phyloP scores from a whole-genome alignment of 2,797 vertebrate genomes.

The Orientallactaga sibirica region DNA sequence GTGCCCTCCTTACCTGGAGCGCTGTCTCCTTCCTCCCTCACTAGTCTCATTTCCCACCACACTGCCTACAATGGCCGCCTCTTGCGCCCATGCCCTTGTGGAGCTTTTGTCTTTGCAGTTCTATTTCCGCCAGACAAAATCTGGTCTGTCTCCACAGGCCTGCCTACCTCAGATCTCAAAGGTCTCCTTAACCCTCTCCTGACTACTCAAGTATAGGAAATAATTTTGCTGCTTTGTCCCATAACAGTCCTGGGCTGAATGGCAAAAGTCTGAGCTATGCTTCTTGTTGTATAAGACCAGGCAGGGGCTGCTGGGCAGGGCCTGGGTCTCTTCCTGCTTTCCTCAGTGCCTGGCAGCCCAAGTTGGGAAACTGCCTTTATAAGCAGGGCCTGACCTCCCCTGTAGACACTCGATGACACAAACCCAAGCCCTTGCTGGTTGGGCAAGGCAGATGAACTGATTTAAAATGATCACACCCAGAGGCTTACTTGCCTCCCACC shows the following conservation, averaged over 20 bases:
- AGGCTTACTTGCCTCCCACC: neutral
- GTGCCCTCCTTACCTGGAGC: neutral
- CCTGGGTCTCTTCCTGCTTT: neutral
- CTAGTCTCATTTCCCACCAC: neutral
- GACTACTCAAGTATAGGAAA: neutral
- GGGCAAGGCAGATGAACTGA: neutral
- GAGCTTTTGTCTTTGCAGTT: neutral
- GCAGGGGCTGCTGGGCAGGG: neutral
- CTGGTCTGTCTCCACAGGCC: neutral
- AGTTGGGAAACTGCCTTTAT: neutral
- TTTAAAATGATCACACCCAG: neutral
- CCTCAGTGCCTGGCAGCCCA: neutral
- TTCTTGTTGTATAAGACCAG: fast-evolving
- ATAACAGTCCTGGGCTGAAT: fast-evolving
- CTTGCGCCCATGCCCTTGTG: fast-evolving
- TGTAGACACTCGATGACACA: neutral
- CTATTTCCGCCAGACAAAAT: neutral
- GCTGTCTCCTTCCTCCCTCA: neutral
- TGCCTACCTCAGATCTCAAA: neutral
- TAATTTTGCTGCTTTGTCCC: neutral
- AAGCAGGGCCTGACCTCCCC: neutral
- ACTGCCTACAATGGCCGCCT: neutral
- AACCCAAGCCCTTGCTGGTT: neutral
- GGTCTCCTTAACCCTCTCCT: no score
- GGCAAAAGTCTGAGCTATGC: fast-evolving